These are phyloP conservation scores for Prinia subflava DNA, from an alignment of 2,113 vertebrate species.

Conservation along the genomic window DNA sequence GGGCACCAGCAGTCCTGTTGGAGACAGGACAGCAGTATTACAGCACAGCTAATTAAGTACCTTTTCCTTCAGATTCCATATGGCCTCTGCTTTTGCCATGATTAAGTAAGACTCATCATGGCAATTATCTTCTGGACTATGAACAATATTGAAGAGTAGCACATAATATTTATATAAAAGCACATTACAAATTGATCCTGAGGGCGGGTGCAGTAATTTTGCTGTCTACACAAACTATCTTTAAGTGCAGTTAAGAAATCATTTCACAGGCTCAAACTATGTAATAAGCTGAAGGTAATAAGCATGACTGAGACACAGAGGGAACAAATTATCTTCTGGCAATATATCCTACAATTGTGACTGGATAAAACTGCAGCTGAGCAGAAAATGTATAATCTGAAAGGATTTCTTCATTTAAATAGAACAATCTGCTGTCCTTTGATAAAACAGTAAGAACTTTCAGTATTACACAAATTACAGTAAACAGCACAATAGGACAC, in stretches of 20 bases:
- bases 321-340: conserved; percentile 59
- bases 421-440: background rate
- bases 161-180: conserved; percentile 49
- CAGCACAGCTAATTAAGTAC: conserved; percentile 10
- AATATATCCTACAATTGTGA: conserved; percentile 13
- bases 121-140: conserved; percentile 34
- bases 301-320: conserved; percentile 47
- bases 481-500: background rate
- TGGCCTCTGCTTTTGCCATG: background rate
- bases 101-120: conserved; percentile 18
- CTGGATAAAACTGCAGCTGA: conserved; percentile 27
- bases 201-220: conserved; percentile 44
- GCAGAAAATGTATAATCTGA: conserved; percentile 38
- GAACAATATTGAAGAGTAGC: conserved; percentile 20
- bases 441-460: background rate
- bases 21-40: background rate
- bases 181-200: conserved; percentile 46
- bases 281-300: conserved; percentile 61
- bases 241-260: conserved; percentile 53
- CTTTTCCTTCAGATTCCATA: conserved; percentile 10
- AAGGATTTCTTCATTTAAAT: conserved; percentile 19
- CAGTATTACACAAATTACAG: background rate
- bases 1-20: background rate
- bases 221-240: conserved; percentile 44
- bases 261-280: conserved; percentile 35